Evolutionary conservation across 1,140 invertebrate species (phyloP), one percentile per base, ranked within the genome.

Genomic region (Thrips palmi): DNA sequence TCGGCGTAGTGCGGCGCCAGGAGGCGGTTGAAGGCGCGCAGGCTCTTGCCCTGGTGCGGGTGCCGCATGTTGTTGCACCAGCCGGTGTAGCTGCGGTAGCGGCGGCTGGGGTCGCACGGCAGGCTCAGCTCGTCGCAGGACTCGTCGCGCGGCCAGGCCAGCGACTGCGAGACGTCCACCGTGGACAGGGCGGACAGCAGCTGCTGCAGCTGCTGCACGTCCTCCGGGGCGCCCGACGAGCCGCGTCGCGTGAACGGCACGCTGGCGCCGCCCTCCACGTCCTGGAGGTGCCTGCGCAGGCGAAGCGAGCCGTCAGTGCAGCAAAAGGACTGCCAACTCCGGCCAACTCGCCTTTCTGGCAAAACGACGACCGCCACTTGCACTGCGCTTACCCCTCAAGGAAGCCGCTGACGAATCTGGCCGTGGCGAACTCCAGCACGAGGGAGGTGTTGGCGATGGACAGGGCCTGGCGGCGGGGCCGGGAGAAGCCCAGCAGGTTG

Each of bases 41-140:
- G 50, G 15, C 56, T 57, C 42, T 64, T 64, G 15, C 70, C 68
- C 34, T 47, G 55, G 28, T 60, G 52, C 1, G 68, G 68, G 48
- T 60, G 52, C 33, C 57, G 49, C 5, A 71, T 50, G 45, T 71
- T 73, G 44, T 71, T 71, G 43, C 68, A 71, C 66, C 68, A 70
- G n/a, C 68, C 68, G 17, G 64, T 66, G 11, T 56, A 52, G 0
- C 60, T 64, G 4, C 70, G 51, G 48, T 65, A 71, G 44, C 54
- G 56, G 15, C 57, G 51, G 1, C 68, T 71, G 41, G 70, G 67
- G 46, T 71, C 70, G 46, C 68, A 71, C 10, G 68, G 68, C 7
- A 67, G 45, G 10, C 57, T 56, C 41, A 60, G 56, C 39, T 67
- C 62, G 32, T 64, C 60, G 40, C 60, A 63, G 37, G 54, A 50